Evolutionary conservation across 2,888 invertebrate genomes (phyloP).

Genomic region (Linhomoeus sp.): DNA sequence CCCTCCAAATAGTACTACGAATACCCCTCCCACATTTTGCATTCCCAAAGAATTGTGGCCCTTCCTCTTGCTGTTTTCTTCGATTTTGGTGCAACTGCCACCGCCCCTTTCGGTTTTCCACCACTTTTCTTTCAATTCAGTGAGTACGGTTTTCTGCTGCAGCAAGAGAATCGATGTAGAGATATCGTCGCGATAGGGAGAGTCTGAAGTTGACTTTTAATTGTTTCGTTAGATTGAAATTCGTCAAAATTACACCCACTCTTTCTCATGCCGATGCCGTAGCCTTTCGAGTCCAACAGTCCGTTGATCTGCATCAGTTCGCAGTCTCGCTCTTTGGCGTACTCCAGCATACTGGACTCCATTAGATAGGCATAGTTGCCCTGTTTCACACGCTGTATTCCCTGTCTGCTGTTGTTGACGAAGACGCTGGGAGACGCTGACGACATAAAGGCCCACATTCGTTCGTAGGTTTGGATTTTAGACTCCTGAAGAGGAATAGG

Average conservation of each 20-base stretch:
- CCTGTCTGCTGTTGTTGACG: conserved; percentile 42
- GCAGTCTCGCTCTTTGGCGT: conserved; percentile 33
- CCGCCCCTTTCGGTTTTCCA: conserved; percentile 86
- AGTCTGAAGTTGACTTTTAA: no score
- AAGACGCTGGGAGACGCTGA: conserved; percentile 65
- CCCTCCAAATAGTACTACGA: conserved; percentile 81
- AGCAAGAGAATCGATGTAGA: no score
- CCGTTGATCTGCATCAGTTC: conserved; percentile 33
- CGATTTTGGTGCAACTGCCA: conserved; percentile 26
- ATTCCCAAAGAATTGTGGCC: conserved; percentile 12
- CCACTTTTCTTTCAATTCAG: conserved; percentile 71
- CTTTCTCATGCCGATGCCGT: conserved; percentile 8
- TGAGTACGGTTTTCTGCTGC: conserved; percentile 82
- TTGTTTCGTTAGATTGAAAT: no score
- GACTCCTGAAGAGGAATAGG: conserved; percentile 42
- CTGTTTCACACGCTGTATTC: conserved; percentile 39
- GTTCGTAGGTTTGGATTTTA: conserved; percentile 72
- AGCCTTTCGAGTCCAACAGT: conserved; percentile 30
- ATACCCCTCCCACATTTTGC: conserved; percentile 41
- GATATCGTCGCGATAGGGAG: no score
- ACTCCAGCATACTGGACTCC: conserved; percentile 35
- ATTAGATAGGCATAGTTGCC: conserved; percentile 35
- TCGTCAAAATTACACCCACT: no score
- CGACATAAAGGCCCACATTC: conserved; percentile 90
- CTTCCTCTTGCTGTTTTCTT: conserved; percentile 1